Percentiles rank a stretch among this genome's conserved stretches.
Conservation (phyloP, 1,140 invertebrate genomes). For the Drosophila lowei region DNA sequence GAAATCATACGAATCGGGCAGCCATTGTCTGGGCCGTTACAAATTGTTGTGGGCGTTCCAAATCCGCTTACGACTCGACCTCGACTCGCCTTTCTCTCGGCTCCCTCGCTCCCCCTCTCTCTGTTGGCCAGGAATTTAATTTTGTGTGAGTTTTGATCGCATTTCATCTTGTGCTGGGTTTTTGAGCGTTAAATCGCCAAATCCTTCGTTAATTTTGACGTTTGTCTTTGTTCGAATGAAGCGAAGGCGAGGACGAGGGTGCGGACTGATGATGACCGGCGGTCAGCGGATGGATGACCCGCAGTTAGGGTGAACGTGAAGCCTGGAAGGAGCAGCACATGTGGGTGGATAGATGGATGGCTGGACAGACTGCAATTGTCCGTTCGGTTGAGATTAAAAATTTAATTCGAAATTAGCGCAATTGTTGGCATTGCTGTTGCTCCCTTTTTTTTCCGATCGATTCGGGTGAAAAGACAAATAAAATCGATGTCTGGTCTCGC, state of each 20-base stretch:
- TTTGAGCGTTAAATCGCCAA: constrained; percentile 78
- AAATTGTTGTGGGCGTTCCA: constrained; percentile 83
- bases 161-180: constrained; percentile 72
- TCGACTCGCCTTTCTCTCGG: constrained; percentile 44
- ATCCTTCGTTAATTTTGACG: constrained; percentile 79
- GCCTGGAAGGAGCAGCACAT: constrained; percentile 33
- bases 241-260: not conserved
- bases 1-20: constrained; percentile 22
- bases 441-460: constrained; percentile 47
- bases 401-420: constrained; percentile 81
- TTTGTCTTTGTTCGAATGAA: constrained; percentile 54
- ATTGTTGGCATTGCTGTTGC: constrained; percentile 69
- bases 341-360: constrained; percentile 56
- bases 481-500: constrained; percentile 45
- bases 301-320: constrained; percentile 51
- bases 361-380: constrained; percentile 41
- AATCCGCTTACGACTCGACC: constrained; percentile 74
- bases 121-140: constrained; percentile 40
- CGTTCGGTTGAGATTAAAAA: constrained; percentile 69
- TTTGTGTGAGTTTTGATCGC: constrained; percentile 57
- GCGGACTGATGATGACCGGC: constrained; percentile 45
- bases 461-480: constrained; percentile 62
- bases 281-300: constrained; percentile 59
- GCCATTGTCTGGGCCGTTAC: constrained; percentile 59
- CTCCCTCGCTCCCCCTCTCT: not conserved